Base-by-base conservation (phyloP, 2,113 vertebrate species). In the Neolamprologus toae region DNA sequence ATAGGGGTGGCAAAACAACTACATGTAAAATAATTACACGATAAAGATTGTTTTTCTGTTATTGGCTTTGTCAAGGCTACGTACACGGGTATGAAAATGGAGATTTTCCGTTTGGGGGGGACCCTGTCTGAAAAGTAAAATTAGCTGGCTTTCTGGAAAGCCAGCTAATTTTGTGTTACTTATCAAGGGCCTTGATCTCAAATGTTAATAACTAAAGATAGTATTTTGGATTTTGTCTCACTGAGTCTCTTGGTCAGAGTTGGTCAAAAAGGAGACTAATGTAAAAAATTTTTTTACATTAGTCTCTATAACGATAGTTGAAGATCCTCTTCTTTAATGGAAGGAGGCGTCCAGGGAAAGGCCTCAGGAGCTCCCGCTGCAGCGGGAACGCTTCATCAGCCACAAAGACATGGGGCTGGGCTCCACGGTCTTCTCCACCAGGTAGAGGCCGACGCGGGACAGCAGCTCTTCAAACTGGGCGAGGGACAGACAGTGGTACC, bases 341-440 rank as follows among this genome's bases (percentile, higher is more conserved):
- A 1, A 51, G 47, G 47, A 19, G 47, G 17, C 3, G 0, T 51
- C 47, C 47, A n/a, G 49, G 49, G 4, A 51, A 51, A n/a, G 17
- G 49, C 3, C 49, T 3, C 49, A 51, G 0, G 3, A 2, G 49
- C 49, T 51, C 49, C 0, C 3, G 0, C 17, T 0, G 0, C 17
- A 51, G 17, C 3, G 8, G 17, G 17, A 51, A 51, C 5, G 5
- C 17, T 19, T 51, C 17, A 51, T 2, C 49, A 51, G 49, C 49
- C 17, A 51, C 17, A n/a, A 9, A 51, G 19, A 51, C 49, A 51
- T 51, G 17, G 49, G 8, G 17, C 49, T 51, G 49, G 49, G 49
- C 49, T 51, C 4, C 49, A 51, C 49, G 49, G 19, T 51, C 1
- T n/a, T 51, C 17, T 51, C 49, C 49, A n/a, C 49, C 17, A n/a